Evolutionary conservation across 2,888 invertebrate genomes (phyloP).

Genomic region (Noctua pronuba): DNA sequence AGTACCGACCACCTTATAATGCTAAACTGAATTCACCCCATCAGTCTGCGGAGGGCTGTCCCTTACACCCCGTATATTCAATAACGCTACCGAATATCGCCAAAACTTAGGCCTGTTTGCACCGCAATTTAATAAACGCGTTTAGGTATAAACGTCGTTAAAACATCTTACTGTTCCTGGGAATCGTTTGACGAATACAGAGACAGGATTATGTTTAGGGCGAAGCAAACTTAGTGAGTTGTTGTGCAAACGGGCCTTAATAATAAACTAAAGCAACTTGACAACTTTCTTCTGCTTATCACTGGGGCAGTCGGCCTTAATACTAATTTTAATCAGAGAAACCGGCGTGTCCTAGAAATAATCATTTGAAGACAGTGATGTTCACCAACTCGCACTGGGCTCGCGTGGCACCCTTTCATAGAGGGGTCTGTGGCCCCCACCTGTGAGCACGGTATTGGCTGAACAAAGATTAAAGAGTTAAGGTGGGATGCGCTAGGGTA

Average conservation of each 20-base stretch:
- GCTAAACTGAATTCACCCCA: too few relatives aligned
- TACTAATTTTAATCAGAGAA: not conserved
- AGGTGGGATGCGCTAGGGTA: too few relatives aligned
- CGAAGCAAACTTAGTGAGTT: too few relatives aligned
- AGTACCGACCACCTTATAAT: too few relatives aligned
- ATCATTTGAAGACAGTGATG: not conserved
- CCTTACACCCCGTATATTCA: not conserved
- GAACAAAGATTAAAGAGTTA: too few relatives aligned
- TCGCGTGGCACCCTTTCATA: not conserved
- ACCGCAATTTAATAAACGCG: not conserved
- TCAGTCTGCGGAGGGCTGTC: too few relatives aligned
- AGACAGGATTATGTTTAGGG: too few relatives aligned
- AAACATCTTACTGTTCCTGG: not conserved
- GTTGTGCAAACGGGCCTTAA: not conserved
- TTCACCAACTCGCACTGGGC: not conserved
- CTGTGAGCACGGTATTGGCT: not conserved
- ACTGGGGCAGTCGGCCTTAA: not conserved
- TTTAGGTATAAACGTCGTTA: not conserved
- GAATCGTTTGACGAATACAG: too few relatives aligned
- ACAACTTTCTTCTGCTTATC: not conserved
- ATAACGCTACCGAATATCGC: slow-evolving; percentile 17
- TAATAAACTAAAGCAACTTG: not conserved
- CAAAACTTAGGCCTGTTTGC: not conserved
- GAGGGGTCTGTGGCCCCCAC: not conserved
- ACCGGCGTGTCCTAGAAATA: not conserved